Evolutionary conservation across 2,113 vertebrate species (phyloP).

Genomic region (Brachypteracias leptosomus): DNA sequence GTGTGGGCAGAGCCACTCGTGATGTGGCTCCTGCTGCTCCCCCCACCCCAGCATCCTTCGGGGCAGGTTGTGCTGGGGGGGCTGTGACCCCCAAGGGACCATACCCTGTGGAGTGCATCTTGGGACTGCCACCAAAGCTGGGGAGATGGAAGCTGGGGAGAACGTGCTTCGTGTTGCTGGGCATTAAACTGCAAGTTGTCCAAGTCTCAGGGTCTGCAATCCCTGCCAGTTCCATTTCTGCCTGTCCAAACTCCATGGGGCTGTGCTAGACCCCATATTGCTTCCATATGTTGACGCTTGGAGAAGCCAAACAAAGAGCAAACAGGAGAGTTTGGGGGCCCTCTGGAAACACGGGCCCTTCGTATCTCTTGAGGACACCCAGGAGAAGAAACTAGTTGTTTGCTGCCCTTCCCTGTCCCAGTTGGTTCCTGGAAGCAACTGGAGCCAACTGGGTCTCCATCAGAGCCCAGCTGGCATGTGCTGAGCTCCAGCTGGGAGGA

Average conservation of each 20-base stretch:
- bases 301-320: conserved; percentile 30
- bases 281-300: neutral
- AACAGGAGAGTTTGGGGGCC: neutral
- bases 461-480: neutral
- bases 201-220: neutral
- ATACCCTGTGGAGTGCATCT: neutral
- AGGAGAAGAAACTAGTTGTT: neutral
- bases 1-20: neutral
- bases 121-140: neutral
- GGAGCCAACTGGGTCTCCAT: neutral
- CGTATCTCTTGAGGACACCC: neutral
- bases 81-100: neutral
- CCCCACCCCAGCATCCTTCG: neutral
- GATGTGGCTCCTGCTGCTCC: neutral
- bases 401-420: neutral
- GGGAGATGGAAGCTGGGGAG: neutral
- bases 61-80: neutral
- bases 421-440: neutral
- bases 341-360: neutral
- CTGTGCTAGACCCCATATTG: neutral
- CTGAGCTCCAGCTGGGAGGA: neutral
- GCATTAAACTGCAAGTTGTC: neutral
- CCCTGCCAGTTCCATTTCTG: neutral
- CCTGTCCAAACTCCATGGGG: neutral
- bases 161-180: neutral